A percentile compares a stretch with the other conserved stretches of the same genome.
These are phyloP conservation scores for Nysson spinosus DNA, from an alignment of 2,888 invertebrate genomes.

Conservation along the genomic window DNA sequence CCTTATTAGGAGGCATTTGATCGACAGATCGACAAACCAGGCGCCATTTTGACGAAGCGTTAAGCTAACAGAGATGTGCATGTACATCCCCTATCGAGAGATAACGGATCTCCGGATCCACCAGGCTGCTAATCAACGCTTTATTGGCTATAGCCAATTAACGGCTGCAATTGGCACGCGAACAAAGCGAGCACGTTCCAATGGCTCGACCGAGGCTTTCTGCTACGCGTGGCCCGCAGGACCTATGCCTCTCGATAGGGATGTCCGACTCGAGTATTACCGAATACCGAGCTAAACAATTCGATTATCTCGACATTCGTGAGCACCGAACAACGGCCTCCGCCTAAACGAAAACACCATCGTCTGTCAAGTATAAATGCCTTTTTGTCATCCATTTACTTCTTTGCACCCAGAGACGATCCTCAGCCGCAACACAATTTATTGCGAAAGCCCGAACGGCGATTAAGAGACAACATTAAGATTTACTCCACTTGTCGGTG, in stretches of 20 bases:
- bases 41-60: constrained; percentile 55
- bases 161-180: constrained; percentile 71
- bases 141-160: constrained; percentile 74
- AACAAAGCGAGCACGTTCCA: constrained; percentile 65
- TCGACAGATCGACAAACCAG: constrained; percentile 35
- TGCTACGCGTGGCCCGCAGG: constrained; percentile 44
- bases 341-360: constrained; percentile 28
- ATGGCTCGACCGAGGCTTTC: constrained; percentile 57
- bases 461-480: too few species aligned
- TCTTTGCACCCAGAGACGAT: too few species aligned
- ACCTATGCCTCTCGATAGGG: constrained; percentile 28
- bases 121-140: constrained; percentile 70
- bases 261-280: constrained; percentile 43
- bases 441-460: too few species aligned
- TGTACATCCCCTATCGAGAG: constrained; percentile 41
- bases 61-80: constrained; percentile 40
- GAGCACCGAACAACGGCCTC: constrained; percentile 40
- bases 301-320: constrained; percentile 57
- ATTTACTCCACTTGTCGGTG: too few species aligned
- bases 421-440: too few species aligned
- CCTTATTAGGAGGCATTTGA: background rate
- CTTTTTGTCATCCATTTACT: constrained; percentile 8
- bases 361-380: constrained; percentile 3
- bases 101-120: constrained; percentile 56
- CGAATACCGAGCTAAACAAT: constrained; percentile 65